Evolutionary conservation across 2,113 vertebrate genomes (phyloP).

Genomic region (Pluvialis apricaria): DNA sequence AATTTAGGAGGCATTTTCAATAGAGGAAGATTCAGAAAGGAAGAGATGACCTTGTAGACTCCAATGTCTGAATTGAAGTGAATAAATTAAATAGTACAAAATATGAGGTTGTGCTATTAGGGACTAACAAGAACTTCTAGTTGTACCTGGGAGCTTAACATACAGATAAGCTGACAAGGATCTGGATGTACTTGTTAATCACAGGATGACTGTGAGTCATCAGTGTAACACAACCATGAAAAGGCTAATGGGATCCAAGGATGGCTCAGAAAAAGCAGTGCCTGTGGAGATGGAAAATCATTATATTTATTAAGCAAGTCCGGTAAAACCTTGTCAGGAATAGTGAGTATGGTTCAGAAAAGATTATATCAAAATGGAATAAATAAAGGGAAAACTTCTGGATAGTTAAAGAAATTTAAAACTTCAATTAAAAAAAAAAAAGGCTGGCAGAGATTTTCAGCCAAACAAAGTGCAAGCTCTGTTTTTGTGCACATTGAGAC

Average conservation of each 20-base stretch:
- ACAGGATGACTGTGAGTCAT: background rate
- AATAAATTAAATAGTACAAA: background rate
- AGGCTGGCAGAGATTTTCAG: background rate
- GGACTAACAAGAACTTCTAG: background rate
- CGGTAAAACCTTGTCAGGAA: background rate
- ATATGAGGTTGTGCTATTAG: background rate
- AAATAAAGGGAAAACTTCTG: background rate
- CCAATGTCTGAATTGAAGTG: background rate
- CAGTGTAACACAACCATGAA: background rate
- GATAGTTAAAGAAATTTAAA: background rate
- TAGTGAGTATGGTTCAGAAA: background rate
- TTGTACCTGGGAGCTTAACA: background rate
- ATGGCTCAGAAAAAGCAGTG: background rate
- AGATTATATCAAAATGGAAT: background rate
- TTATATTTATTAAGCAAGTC: background rate
- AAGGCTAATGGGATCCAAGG: background rate
- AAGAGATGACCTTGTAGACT: background rate
- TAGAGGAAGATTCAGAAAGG: background rate
- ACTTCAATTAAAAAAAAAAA: background rate
- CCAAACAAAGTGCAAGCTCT: background rate
- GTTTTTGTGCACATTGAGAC: accelerated
- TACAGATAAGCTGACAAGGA: background rate
- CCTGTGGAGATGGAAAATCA: background rate
- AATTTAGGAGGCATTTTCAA: background rate
- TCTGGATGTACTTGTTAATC: background rate